Percentiles rank a stretch among this genome's conserved stretches.
phyloP scores from a whole-genome alignment of 2,888 invertebrate species.

The Melinaea marsaeus region DNA sequence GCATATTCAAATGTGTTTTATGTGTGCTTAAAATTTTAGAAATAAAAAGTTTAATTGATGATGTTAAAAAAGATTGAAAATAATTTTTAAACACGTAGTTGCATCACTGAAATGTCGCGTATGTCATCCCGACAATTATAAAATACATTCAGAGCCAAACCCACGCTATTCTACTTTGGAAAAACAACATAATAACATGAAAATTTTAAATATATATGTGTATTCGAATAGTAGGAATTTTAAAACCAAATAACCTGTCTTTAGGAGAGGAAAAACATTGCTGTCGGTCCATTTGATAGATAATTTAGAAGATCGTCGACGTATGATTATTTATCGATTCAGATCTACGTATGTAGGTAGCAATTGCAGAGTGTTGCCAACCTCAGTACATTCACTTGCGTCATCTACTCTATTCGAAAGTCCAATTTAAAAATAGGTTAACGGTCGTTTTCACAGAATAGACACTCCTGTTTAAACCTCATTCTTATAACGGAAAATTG shows the following conservation, averaged over 20 bases:
- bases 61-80: no score
- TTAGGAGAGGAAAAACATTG: neutral
- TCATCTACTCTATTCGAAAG: conserved; percentile 63
- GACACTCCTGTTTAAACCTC: conserved; percentile 45
- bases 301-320: conserved; percentile 9
- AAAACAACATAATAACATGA: no score
- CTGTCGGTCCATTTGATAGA: conserved; percentile 1
- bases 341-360: conserved; percentile 23
- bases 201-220: neutral
- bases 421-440: conserved; percentile 70
- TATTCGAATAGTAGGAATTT: neutral
- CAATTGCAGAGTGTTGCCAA: conserved; percentile 48
- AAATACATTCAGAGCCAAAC: no score
- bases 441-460: conserved; percentile 59
- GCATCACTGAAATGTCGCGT: no score
- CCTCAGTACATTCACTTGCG: conserved; percentile 49
- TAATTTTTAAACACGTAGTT: no score
- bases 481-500: conserved; percentile 35
- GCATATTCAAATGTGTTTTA: no score
- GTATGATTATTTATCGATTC: conserved; percentile 23
- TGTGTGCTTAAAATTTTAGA: no score
- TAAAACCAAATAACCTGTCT: neutral
- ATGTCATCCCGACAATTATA: no score
- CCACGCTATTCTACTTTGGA: no score
- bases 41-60: no score